Evolutionary conservation across 2,888 invertebrate species (phyloP).

Genomic region (Sceliomorpha sp.): DNA sequence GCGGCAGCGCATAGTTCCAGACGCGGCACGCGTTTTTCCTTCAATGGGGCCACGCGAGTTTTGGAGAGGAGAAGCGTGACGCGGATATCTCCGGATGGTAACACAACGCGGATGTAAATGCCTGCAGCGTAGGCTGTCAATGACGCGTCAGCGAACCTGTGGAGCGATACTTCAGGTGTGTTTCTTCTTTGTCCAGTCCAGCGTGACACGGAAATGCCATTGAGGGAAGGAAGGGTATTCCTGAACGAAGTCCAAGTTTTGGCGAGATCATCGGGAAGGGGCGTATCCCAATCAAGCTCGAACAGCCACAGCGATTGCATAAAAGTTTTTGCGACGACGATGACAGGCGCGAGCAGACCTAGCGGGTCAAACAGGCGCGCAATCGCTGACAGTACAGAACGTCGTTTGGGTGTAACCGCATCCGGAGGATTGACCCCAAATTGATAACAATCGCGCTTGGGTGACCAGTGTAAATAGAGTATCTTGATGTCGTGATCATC

Average conservation of each 20-base stretch:
- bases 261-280: not conserved
- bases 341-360: not conserved
- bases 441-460: not conserved
- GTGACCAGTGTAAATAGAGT: not conserved
- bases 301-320: not conserved
- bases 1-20: slow-evolving; percentile 6
- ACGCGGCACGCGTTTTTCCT: not conserved
- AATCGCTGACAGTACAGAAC: not conserved
- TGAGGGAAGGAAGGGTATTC: not conserved
- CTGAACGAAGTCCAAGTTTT: not conserved
- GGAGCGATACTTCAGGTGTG: not conserved
- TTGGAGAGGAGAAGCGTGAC: not conserved
- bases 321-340: not conserved
- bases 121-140: too few relatives aligned
- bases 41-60: not conserved
- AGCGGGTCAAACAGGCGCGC: not conserved
- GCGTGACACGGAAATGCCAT: not conserved
- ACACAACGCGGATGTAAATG: too few relatives aligned
- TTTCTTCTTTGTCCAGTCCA: not conserved
- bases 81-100: too few relatives aligned
- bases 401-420: too few relatives aligned
- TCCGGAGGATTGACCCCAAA: not conserved
- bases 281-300: not conserved
- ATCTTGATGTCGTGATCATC: not conserved
- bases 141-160: too few relatives aligned